These are phyloP conservation scores for Phaethornis superciliosus DNA, from an alignment of 2,113 vertebrate genomes.

Conservation along the genomic window DNA sequence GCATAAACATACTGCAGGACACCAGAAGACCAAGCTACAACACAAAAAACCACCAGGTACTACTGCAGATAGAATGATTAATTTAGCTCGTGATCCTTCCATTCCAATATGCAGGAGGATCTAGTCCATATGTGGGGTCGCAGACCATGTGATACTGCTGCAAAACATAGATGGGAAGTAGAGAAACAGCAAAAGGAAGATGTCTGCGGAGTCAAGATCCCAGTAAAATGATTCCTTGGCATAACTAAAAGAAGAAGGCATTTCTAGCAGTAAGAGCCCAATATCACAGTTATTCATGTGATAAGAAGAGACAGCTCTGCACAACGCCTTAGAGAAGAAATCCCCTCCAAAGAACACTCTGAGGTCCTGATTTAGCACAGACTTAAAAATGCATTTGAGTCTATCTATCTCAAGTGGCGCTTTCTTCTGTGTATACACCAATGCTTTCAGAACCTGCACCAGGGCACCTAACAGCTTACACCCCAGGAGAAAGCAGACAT, in stretches of 20 bases:
- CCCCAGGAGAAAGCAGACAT: neutral
- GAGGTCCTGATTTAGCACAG: conserved; percentile 62
- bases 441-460: neutral
- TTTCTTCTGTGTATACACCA: neutral
- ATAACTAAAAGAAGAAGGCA: conserved; percentile 10
- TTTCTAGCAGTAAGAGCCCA: conserved; percentile 33
- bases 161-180: neutral
- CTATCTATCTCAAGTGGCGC: neutral
- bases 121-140: neutral
- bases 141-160: neutral
- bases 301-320: conserved; percentile 51
- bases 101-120: neutral
- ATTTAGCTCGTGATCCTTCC: neutral
- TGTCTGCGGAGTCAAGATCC: neutral
- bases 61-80: neutral
- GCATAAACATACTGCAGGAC: neutral
- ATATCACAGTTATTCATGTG: conserved; percentile 15
- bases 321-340: conserved; percentile 46
- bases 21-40: neutral
- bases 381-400: conserved; percentile 52
- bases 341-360: conserved; percentile 39
- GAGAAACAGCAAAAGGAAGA: conserved; percentile 34
- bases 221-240: neutral
- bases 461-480: neutral
- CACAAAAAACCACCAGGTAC: neutral